These are phyloP conservation scores for Garra rufa DNA, from an alignment of 2,113 vertebrate species.

Conservation along the genomic window DNA sequence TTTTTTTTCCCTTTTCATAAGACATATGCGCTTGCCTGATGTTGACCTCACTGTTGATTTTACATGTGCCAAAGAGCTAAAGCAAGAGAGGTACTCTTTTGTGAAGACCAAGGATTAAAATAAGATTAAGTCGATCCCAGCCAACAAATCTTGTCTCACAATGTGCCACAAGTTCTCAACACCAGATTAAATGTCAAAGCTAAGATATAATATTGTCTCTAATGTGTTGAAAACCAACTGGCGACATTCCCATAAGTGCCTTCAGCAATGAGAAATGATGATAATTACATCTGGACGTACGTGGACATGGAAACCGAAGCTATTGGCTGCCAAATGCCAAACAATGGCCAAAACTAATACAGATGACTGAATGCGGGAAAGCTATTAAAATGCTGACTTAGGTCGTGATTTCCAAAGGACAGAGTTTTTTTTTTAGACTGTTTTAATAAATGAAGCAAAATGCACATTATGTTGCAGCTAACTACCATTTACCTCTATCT, in stretches of 20 bases:
- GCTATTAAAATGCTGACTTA: constrained; percentile 5
- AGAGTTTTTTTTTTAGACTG: neutral
- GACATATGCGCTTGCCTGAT: neutral
- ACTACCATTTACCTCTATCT: constrained; percentile 27
- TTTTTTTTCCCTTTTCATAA: neutral
- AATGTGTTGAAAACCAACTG: constrained; percentile 39
- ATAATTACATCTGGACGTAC: constrained; percentile 60
- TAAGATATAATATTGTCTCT: constrained; percentile 18
- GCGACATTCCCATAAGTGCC: constrained; percentile 30
- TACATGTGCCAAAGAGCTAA: neutral
- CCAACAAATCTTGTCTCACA: constrained; percentile 27
- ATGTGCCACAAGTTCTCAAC: constrained; percentile 31
- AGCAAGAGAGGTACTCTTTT: constrained; percentile 5
- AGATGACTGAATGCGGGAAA: constrained; percentile 7
- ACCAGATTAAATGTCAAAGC: constrained; percentile 38
- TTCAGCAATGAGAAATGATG: constrained; percentile 50
- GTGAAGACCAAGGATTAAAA: constrained; percentile 28
- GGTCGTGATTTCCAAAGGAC: constrained; percentile 1
- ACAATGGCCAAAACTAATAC: constrained; percentile 28
- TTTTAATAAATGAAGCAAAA: constrained; percentile 17
- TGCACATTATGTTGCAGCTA: constrained; percentile 25
- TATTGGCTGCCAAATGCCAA: constrained; percentile 2
- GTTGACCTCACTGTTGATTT: neutral
- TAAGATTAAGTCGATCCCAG: constrained; percentile 28
- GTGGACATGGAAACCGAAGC: constrained; percentile 21